A percentile compares a stretch with the other conserved stretches of the same genome.
phyloP scores from a whole-genome alignment of 2,888 invertebrate genomes.

The Saturnia japonica region DNA sequence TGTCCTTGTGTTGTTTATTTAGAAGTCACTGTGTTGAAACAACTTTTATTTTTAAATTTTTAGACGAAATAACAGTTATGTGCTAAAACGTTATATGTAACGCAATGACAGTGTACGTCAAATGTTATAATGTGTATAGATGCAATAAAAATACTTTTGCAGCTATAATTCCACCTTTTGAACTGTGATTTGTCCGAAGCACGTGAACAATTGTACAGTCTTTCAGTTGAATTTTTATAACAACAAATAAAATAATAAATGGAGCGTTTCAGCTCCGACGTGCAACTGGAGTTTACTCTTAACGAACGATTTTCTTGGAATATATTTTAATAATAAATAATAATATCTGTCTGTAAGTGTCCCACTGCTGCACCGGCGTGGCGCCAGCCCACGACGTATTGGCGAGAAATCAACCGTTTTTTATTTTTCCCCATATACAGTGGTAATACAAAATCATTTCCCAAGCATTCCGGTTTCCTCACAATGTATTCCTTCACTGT shows the following conservation, averaged over 20 bases:
- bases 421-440: too few species aligned
- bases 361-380: too few species aligned
- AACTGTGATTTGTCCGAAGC: constrained; percentile 67
- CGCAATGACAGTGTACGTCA: constrained; percentile 77
- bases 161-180: constrained; percentile 50
- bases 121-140: constrained; percentile 72
- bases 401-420: too few species aligned
- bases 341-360: too few species aligned
- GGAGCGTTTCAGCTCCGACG: too few species aligned
- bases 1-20: constrained; percentile 59
- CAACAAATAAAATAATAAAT: neutral
- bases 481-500: too few species aligned
- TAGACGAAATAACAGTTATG: constrained; percentile 70
- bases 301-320: too few species aligned
- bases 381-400: too few species aligned
- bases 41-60: constrained; percentile 63
- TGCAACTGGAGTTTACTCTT: too few species aligned
- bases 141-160: constrained; percentile 57
- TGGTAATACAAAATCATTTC: too few species aligned
- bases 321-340: too few species aligned
- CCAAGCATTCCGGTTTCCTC: too few species aligned
- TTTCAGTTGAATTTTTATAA: constrained; percentile 47
- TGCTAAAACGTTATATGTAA: constrained; percentile 82
- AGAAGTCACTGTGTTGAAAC: constrained; percentile 54
- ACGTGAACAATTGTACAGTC: constrained; percentile 57